Percentiles rank a stretch among this genome's conserved stretches.
Conservation (phyloP, 2,797 vertebrate genomes). For the Moxostoma hubbsi region DNA sequence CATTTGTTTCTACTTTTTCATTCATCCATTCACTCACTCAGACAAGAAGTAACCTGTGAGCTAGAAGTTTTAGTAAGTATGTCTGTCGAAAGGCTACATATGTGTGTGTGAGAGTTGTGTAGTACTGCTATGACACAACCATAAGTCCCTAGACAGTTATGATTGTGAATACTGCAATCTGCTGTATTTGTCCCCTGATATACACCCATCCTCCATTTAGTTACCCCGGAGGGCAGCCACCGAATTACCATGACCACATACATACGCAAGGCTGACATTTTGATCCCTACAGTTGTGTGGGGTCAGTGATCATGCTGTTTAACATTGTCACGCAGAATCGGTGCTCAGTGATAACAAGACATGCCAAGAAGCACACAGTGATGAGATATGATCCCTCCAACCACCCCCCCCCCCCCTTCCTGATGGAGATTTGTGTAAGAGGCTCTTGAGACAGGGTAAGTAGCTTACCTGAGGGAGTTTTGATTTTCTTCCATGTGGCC, state of each 20-base stretch:
- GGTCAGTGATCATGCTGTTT: constrained; percentile 69
- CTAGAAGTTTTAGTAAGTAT: not conserved
- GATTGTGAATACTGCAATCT: not conserved
- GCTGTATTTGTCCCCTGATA: constrained; percentile 44
- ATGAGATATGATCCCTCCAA: constrained; percentile 45
- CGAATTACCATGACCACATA: constrained; percentile 34
- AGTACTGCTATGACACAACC: too few species aligned
- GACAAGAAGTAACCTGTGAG: not conserved
- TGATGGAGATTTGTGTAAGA: constrained; percentile 70
- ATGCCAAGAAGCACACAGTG: constrained; percentile 52
- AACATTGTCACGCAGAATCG: constrained; percentile 69
- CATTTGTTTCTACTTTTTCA: constrained; percentile 41
- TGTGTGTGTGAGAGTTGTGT: not conserved
- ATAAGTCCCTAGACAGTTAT: too few species aligned
- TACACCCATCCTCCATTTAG: constrained; percentile 70
- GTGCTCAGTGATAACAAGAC: constrained; percentile 60
- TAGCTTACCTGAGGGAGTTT: constrained; percentile 70
- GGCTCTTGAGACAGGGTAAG: constrained; percentile 73
- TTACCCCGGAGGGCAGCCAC: constrained; percentile 71
- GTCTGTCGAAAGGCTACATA: not conserved
- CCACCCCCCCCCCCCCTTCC: constrained; percentile 15
- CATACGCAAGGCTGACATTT: constrained; percentile 77
- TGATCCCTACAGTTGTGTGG: constrained; percentile 75
- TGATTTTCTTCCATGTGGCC: constrained; percentile 69
- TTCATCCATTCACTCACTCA: constrained; percentile 11